Conservation (phyloP, 2,888 invertebrate species). For the Sminthurinus aureus region DNA sequence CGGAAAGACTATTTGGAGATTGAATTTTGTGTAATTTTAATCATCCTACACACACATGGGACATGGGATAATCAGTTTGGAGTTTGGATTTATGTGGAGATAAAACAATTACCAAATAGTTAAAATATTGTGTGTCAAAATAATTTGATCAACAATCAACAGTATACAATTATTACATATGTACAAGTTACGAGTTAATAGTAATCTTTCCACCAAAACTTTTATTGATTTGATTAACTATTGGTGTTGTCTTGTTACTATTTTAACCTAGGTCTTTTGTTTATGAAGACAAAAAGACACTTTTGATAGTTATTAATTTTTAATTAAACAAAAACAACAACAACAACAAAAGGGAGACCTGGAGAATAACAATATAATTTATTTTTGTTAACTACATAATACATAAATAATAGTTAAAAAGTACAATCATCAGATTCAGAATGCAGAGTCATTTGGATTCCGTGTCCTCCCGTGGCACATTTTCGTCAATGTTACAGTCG, state of each 20-base stretch:
- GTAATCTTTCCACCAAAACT: neutral
- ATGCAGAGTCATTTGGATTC: slow-evolving; percentile 59
- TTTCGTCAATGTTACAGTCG: slow-evolving; percentile 52
- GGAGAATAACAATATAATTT: neutral
- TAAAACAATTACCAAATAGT: no score
- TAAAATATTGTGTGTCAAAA: neutral
- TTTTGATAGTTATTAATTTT: neutral
- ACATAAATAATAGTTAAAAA: neutral
- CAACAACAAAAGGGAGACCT: no score
- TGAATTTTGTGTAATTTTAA: no score
- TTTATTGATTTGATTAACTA: neutral
- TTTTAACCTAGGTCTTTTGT: neutral
- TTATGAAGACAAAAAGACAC: neutral
- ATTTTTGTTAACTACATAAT: neutral
- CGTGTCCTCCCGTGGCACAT: slow-evolving; percentile 46
- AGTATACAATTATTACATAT: neutral
- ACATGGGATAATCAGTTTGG: no score
- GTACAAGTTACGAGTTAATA: no score
- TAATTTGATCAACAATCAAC: neutral
- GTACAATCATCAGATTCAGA: slow-evolving; percentile 1
- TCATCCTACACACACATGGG: no score
- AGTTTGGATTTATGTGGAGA: no score
- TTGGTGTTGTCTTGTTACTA: no score
- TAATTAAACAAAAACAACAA: neutral
- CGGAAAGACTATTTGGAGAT: no score